These are phyloP conservation scores for Rhopalosiphum padi DNA, from an alignment of 1,140 invertebrate species.

Conservation along the genomic window DNA sequence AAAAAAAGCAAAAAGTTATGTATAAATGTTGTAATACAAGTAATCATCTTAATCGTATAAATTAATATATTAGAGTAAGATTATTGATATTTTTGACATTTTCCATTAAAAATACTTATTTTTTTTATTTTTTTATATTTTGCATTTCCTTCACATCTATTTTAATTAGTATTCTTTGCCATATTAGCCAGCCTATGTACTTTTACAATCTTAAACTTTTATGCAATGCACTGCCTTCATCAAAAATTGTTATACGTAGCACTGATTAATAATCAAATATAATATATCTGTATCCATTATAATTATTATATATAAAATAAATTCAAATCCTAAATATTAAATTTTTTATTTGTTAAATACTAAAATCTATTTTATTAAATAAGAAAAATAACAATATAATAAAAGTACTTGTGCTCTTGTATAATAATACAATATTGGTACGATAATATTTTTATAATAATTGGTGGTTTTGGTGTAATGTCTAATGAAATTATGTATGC, in stretches of 20 bases:
- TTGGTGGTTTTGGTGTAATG: background rate
- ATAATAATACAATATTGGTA: background rate
- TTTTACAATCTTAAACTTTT: background rate
- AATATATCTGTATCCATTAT: no score
- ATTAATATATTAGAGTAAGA: background rate
- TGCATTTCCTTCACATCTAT: background rate
- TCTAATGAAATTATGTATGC: background rate
- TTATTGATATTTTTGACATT: background rate
- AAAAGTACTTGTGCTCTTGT: background rate
- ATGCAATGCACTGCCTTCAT: background rate
- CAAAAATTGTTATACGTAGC: background rate
- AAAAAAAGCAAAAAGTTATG: background rate
- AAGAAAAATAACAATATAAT: background rate
- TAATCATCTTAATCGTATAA: background rate
- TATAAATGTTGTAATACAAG: background rate
- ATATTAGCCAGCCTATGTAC: background rate
- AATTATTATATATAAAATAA: no score
- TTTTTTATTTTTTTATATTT: background rate
- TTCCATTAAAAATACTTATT: background rate
- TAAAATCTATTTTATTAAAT: background rate
- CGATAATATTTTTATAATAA: background rate
- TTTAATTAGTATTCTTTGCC: background rate
- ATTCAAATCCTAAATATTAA: no score
- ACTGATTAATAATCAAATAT: background rate
- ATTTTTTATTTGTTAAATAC: background rate